Base-by-base conservation (phyloP, 2,888 invertebrate genomes). In the Mythimna ferrago region DNA sequence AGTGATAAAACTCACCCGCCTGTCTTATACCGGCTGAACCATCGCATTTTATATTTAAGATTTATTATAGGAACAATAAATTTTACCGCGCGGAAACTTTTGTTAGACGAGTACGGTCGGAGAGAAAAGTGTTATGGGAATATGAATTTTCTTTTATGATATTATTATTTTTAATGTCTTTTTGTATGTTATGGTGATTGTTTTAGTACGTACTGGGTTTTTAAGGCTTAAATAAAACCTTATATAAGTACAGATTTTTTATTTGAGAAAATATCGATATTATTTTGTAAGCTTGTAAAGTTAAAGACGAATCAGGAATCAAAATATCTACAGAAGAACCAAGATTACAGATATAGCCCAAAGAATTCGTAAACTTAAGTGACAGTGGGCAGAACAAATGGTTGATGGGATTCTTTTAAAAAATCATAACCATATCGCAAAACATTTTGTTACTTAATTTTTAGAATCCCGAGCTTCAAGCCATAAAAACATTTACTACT, bases 1-100 rank as follows among this genome's bases (percentile, higher is more conserved):
- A 80, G 81, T 86, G 87, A 79, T 88, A 86, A 81, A 84, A 86
- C 74, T 83, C 83, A 79, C 82, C 85, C 78, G 83, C 71, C 78
- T 78, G 79, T 78, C 81, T 64, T 67, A 73, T 71, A 77, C 67
- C 62, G 71, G 69, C 67, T 76, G 71, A 85, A 77, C 82, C 83
- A 81, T 78, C 73, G 81, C 87, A 83, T 89, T 92, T 91, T 91
- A 92, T 91, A 90, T 91, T 90, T 87, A 78, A 88, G 88, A 91
- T 92, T 92, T 92, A 92, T 89, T 86, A 82, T 82, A 72, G 79
- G 79, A 81, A 86, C 88, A 89, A 92, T 92, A 92, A 91, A 91
- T 90, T 91, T 92, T 89, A 92, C 89, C 86, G 89, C 77, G 88
- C 88, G 88, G 87, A 90, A 92, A 87, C 74, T 85, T 86, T 82